Evolutionary conservation across 2,113 vertebrate species (phyloP).

Genomic region (Ptilorrhoa leucosticta): DNA sequence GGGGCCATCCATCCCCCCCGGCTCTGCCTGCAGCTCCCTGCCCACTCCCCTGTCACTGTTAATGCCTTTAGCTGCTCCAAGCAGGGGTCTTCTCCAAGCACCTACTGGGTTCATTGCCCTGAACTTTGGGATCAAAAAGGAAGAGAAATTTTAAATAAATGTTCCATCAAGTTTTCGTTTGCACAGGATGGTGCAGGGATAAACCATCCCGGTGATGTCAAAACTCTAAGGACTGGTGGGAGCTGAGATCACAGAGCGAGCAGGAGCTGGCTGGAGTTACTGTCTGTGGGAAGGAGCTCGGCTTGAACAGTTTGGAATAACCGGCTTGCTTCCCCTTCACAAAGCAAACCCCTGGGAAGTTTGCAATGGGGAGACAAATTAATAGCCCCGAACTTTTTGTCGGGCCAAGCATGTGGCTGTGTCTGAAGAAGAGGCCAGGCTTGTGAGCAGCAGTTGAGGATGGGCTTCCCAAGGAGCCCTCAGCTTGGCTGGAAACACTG

Average conservation of each 20-base stretch:
- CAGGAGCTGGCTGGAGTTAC: background rate
- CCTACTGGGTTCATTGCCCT: background rate
- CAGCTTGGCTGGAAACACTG: background rate
- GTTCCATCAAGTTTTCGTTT: background rate
- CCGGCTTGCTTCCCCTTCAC: background rate
- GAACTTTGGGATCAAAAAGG: background rate
- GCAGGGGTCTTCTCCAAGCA: background rate
- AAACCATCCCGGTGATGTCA: background rate
- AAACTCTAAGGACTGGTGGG: background rate
- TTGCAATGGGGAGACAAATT: background rate
- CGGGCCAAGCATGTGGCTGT: background rate
- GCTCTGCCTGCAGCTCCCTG: background rate
- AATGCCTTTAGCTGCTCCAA: no score
- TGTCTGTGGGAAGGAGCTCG: background rate
- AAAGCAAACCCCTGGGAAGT: background rate
- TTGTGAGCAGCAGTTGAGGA: background rate
- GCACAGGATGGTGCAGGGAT: rapidly evolving
- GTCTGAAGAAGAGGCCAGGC: background rate
- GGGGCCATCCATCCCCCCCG: background rate
- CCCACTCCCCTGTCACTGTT: rapidly evolving
- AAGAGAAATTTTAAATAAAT: background rate
- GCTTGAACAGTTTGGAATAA: background rate
- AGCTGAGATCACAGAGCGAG: background rate
- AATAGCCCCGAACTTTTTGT: background rate
- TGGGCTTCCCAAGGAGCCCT: background rate